phyloP scores from a whole-genome alignment of 1,140 invertebrate genomes.

The Drosophila persimilis region DNA sequence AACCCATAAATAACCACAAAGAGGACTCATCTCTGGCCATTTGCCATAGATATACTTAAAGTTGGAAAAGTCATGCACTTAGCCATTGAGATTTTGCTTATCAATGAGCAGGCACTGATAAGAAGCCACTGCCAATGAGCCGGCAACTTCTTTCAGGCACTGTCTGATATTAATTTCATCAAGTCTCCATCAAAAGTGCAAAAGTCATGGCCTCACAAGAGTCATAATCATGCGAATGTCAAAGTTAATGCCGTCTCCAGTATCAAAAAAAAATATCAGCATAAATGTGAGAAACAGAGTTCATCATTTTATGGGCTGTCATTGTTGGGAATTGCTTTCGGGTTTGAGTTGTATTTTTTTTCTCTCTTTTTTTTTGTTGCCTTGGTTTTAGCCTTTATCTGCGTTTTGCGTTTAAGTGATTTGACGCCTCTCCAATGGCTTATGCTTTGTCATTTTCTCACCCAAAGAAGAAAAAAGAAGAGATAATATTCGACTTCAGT shows the following conservation, averaged over 20 bases:
- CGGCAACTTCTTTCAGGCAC: no score
- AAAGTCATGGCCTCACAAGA: constrained; percentile 12
- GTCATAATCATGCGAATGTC: constrained; percentile 75
- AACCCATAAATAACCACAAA: constrained; percentile 2
- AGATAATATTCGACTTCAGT: constrained; percentile 35
- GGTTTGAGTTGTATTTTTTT: constrained; percentile 28
- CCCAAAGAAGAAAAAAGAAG: constrained; percentile 12
- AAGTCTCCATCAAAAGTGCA: no score
- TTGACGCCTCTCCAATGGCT: constrained; percentile 65
- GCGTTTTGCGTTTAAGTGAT: constrained; percentile 68
- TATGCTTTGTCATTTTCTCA: constrained; percentile 48
- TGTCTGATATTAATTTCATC: no score
- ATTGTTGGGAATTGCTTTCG: constrained; percentile 65
- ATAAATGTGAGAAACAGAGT: constrained; percentile 36
- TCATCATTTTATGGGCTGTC: constrained; percentile 71
- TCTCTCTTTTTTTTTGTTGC: constrained; percentile 14
- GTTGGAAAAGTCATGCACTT: constrained; percentile 35
- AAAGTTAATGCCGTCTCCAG: constrained; percentile 64
- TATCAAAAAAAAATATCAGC: constrained; percentile 31
- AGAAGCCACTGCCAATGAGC: no score
- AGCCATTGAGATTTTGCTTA: background rate
- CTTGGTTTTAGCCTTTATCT: constrained; percentile 50
- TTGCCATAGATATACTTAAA: constrained; percentile 23
- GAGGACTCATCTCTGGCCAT: constrained; percentile 16
- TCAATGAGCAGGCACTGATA: no score